phyloP scores from a whole-genome alignment of 2,113 vertebrate species.

The Petroica traversi region DNA sequence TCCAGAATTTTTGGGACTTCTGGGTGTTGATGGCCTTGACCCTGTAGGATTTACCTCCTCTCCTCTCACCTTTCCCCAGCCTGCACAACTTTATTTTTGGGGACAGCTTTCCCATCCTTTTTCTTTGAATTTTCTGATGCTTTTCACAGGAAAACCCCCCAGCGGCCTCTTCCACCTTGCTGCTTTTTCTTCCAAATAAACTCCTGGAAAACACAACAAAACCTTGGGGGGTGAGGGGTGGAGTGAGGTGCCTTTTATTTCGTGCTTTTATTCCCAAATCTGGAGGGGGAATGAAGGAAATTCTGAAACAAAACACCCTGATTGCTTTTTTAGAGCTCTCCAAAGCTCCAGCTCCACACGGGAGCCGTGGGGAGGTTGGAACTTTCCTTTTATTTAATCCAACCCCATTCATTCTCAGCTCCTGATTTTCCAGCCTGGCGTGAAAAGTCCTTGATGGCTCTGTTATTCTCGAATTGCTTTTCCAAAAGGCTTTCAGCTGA shows the following conservation, averaged over 20 bases:
- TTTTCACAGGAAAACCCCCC: too few species aligned
- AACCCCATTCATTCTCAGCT: neutral
- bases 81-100: too few species aligned
- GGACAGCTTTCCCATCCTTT: too few species aligned
- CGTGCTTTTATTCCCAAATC: neutral
- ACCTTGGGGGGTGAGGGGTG: neutral
- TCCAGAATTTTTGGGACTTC: too few species aligned
- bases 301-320: neutral
- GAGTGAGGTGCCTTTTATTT: neutral
- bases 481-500: neutral
- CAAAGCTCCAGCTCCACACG: neutral
- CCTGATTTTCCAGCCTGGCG: neutral
- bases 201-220: neutral
- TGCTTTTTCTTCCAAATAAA: neutral
- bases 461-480: slow-evolving; percentile 20
- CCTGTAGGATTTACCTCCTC: too few species aligned
- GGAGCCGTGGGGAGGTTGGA: neutral
- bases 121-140: too few species aligned
- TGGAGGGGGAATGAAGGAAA: neutral
- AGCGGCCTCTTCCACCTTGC: neutral
- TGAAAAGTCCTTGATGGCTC: slow-evolving; percentile 8
- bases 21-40: too few species aligned
- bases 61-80: too few species aligned
- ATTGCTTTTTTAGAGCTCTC: neutral
- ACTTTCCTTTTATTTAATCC: neutral